These are phyloP conservation scores for Cryptocephalus moraei DNA, from an alignment of 2,888 invertebrate genomes.

Conservation along the genomic window DNA sequence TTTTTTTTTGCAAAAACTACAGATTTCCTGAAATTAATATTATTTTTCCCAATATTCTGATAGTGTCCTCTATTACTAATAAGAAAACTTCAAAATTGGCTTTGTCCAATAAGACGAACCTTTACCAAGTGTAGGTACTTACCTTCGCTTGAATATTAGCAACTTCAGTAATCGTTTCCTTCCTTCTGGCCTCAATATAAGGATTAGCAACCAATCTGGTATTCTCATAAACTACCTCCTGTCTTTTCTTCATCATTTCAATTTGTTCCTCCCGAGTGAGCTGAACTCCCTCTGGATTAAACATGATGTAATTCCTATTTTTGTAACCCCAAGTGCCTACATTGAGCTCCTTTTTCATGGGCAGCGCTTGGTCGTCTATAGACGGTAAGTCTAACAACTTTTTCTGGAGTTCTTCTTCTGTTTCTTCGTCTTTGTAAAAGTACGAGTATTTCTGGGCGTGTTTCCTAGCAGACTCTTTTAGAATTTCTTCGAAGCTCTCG, in stretches of 20 bases:
- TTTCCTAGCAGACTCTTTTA: conserved; percentile 65
- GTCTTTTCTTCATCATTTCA: conserved; percentile 57
- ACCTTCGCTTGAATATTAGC: conserved; percentile 60
- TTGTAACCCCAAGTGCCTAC: conserved; percentile 88
- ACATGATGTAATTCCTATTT: conserved; percentile 89
- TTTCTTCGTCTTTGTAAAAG: conserved; percentile 65
- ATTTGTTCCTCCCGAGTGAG: conserved; percentile 62
- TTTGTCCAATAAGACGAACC: too few species aligned
- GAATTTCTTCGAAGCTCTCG: conserved; percentile 86
- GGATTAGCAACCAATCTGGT: conserved; percentile 62
- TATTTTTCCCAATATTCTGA: too few species aligned
- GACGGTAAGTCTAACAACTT: conserved; percentile 59
- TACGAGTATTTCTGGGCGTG: conserved; percentile 65
- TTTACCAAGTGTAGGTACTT: background rate
- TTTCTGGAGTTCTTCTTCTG: conserved; percentile 47
- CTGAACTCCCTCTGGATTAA: conserved; percentile 80
- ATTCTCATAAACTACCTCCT: conserved; percentile 69
- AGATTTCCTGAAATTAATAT: too few species aligned
- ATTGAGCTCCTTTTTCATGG: conserved; percentile 48
- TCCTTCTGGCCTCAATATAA: conserved; percentile 67
- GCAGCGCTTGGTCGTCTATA: conserved; percentile 66
- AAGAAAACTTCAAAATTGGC: background rate
- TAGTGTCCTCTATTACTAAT: too few species aligned
- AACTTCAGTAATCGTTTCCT: conserved; percentile 60
- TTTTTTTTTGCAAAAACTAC: too few species aligned